Evolutionary conservation across 2,888 invertebrate species (phyloP), one percentile per base, ranked within the genome.

Genomic region (Luffia ferchaultella): DNA sequence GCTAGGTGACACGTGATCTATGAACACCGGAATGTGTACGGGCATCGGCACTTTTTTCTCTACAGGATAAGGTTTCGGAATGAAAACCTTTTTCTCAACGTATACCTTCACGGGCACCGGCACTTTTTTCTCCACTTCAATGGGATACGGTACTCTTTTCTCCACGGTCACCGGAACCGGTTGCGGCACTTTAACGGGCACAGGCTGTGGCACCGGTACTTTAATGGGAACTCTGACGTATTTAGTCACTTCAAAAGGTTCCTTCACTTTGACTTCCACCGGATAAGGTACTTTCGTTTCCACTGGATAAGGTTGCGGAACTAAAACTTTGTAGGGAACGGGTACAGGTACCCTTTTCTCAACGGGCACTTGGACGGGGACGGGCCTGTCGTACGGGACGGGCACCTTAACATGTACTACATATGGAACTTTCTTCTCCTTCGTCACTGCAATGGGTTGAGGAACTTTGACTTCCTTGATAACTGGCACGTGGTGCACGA

Each of bases 221-320:
- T 60, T 73, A 9, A 80, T 64, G 16, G 73, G 72, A 12, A 52
- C 52, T 15, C 45, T 50, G 20, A 82, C 74, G 55, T 79, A 80
- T 59, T 68, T 78, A 50, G 82, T 70, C 7, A 84, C 76, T 62
- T 79, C 77, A 17, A 68, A 62, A 15, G 78, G 80, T 53, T 83
- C 76, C 58, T 59, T 72, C 2, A 79, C 67, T 71, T 85, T 86
- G 1, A 85, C 73, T 57, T 79, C 68, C 15, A 82, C 77, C 2
- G 82, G 79, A 54, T 79, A 78, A 46, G 82, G 85, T n/a, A 88
- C 83, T 63, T 75, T 83, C n/a, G 79, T 78, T 63, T 86, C 86
- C 49, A 87, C 85, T 0, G 86, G 82, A 51, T 80, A 79, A 2
- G 82, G 80, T 55, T 78, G 76, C 2, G 84, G 84, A 18, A 85